Evolutionary conservation across 1,140 invertebrate genomes (phyloP), one percentile per base, ranked within the genome.

Genomic region (Listronotus bonariensis): DNA sequence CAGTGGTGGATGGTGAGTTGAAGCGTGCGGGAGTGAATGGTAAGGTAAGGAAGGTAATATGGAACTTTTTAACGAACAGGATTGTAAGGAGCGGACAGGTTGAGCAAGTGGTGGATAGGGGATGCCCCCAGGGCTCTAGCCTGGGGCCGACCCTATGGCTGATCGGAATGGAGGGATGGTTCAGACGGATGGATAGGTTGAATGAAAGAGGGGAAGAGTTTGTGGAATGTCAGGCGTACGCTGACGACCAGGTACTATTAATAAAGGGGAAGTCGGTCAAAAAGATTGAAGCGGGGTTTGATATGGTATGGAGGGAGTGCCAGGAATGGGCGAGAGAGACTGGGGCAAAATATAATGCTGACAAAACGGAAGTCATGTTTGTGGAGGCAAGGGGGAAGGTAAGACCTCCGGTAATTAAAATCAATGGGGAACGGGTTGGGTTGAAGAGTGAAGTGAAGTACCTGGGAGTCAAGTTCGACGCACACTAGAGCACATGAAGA

Each of bases 51-150:
- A n/a, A 18, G n/a, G 34, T 68, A 4, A 15, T 17, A 6, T 18
- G 14, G n/a, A 54, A 55, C 11, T 69, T 69, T 40, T 12, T 67
- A 2, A 9, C 20, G 1, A 31, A 68, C 14, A 55, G 59, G 18
- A 53, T 52, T 12, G 57, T 69, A 15, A 60, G n/a, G 2, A 45
- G 48, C 6, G 58, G 62, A 45, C 41, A 11, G 10, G 45, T 68
- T 12, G 61, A 6, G 20, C 1, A 5, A 26, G 20, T 26, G 20
- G 20, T 26, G 5, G 20, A 26, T 26, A 63, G 51, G 45, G 73
- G 73, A 7, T 73, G 73, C 34, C 70, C 68, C 9, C 68, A 75
- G 55, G 72, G 72, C 0, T 65, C 52, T 6, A 55, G 68, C 12
- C 51, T 73, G 10, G 70, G 70, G 0, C 70, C 72, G 0, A 43